A percentile compares a stretch with the other conserved stretches of the same genome.
These are phyloP conservation scores for Ammodytes dubius DNA, from an alignment of 2,113 vertebrate species.

Conservation along the genomic window DNA sequence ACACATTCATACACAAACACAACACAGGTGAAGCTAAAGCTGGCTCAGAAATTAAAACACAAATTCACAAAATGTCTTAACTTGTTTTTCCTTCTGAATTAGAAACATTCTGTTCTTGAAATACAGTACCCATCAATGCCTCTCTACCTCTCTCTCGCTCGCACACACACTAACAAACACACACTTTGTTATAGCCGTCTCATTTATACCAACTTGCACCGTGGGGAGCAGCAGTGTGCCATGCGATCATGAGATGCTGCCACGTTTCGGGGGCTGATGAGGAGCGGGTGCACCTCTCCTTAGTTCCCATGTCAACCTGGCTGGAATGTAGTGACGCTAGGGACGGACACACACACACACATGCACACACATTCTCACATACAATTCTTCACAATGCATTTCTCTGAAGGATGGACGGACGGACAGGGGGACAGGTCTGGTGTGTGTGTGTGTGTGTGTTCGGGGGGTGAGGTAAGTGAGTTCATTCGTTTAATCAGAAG, in stretches of 20 bases:
- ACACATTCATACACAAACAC: slow-evolving; percentile 1
- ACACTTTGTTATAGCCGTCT: slow-evolving; percentile 6
- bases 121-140: slow-evolving; percentile 24
- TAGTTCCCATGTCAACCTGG: slow-evolving; percentile 57
- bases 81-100: slow-evolving; percentile 14
- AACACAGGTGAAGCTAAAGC: slow-evolving; percentile 1
- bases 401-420: slow-evolving; percentile 36
- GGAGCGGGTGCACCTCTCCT: slow-evolving; percentile 30
- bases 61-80: slow-evolving; percentile 14
- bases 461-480: not conserved
- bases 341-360: not conserved
- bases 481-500: slow-evolving; percentile 7
- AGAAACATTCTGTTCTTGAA: slow-evolving; percentile 44
- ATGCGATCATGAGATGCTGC: slow-evolving; percentile 16
- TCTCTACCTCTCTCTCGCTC: not conserved
- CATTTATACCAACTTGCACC: not conserved
- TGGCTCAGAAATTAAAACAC: slow-evolving; percentile 63
- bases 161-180: slow-evolving; percentile 4
- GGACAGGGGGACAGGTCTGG: slow-evolving; percentile 35
- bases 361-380: slow-evolving; percentile 10
- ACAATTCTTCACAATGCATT: slow-evolving; percentile 69
- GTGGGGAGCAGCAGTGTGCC: slow-evolving; percentile 13
- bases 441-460: slow-evolving; percentile 21
- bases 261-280: not conserved
- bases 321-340: slow-evolving; percentile 70